phyloP scores from a whole-genome alignment of 1,140 invertebrate species.

The Neocloeon triangulifer region DNA sequence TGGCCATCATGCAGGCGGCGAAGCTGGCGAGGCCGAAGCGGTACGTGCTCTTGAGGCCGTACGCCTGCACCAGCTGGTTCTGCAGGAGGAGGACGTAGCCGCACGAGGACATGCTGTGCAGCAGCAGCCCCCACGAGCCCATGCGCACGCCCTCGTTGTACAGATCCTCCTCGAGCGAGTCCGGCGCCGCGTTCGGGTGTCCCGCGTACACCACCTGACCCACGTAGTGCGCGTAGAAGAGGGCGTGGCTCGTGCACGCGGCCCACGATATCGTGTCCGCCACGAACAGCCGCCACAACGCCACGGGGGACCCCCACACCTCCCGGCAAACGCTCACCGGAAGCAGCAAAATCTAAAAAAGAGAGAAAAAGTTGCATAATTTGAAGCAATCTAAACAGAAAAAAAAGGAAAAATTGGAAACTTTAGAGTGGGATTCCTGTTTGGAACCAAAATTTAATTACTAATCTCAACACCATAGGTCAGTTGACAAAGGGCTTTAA shows the following conservation, averaged over 20 bases:
- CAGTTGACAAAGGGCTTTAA: too few relatives aligned
- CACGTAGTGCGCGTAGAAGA: constrained; percentile 28
- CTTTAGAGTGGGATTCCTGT: too few relatives aligned
- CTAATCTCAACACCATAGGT: too few relatives aligned
- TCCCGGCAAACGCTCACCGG: constrained; percentile 5
- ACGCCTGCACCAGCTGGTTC: constrained; percentile 14
- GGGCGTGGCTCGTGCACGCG: constrained; percentile 22
- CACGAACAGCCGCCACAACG: constrained; percentile 16
- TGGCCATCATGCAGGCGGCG: constrained; percentile 18
- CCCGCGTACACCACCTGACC: constrained; percentile 23
- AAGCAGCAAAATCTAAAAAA: constrained; percentile 2
- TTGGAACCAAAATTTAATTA: too few relatives aligned
- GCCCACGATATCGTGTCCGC: constrained; percentile 15
- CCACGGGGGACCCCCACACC: constrained; percentile 13
- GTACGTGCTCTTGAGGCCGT: constrained; percentile 18
- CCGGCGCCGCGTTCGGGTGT: constrained; percentile 18
- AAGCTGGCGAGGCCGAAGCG: constrained; percentile 19
- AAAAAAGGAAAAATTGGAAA: background rate
- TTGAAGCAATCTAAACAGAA: background rate
- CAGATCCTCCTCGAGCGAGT: constrained; percentile 12
- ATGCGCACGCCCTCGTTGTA: constrained; percentile 26
- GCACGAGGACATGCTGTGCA: constrained; percentile 18
- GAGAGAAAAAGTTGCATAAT: background rate
- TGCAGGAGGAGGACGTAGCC: constrained; percentile 15
- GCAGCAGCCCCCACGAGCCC: constrained; percentile 23